These are phyloP conservation scores for Bufo gargarizans DNA, from an alignment of 2,113 vertebrate species.

Conservation along the genomic window DNA sequence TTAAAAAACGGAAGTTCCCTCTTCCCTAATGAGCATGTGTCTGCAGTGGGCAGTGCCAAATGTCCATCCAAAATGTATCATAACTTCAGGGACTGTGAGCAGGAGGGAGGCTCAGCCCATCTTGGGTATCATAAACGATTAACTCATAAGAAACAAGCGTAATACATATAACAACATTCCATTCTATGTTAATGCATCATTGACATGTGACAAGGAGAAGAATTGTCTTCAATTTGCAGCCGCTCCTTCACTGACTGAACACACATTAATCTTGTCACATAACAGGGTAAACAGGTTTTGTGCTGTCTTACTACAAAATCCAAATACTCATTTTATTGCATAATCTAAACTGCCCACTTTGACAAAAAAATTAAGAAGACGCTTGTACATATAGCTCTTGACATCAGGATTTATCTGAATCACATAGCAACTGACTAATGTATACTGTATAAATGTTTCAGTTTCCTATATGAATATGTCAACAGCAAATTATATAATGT, in stretches of 20 bases:
- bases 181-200: not conserved
- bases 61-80: too few species aligned
- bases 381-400: not conserved
- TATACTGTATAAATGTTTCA: not conserved
- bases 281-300: slow-evolving; percentile 17
- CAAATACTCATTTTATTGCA: not conserved
- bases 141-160: not conserved
- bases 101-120: too few species aligned
- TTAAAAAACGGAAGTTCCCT: too few species aligned
- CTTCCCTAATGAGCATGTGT: too few species aligned
- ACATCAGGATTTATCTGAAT: not conserved
- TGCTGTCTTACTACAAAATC: not conserved
- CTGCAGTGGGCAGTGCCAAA: too few species aligned
- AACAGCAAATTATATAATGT: not conserved
- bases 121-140: too few species aligned
- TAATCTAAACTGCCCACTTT: not conserved
- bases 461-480: not conserved
- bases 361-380: not conserved
- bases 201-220: not conserved
- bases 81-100: too few species aligned
- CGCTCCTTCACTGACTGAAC: not conserved
- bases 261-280: not conserved
- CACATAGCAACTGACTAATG: not conserved
- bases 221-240: not conserved
- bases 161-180: not conserved